Percentiles rank a stretch among this genome's conserved stretches.
phyloP scores from a whole-genome alignment of 2,888 invertebrate species.

The Euspilapteryx auroguttella region DNA sequence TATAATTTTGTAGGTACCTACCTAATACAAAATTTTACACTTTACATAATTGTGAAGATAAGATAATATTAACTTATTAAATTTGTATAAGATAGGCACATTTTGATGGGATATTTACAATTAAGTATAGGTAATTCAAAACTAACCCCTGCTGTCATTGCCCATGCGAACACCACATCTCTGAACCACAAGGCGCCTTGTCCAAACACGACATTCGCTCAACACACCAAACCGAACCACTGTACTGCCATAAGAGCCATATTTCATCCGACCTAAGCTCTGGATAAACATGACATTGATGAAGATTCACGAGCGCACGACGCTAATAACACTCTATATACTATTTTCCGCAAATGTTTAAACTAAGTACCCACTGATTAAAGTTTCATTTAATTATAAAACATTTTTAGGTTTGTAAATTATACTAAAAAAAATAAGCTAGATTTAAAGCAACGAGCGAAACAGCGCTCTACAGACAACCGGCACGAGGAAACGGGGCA shows the following conservation, averaged over 20 bases:
- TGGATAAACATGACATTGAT: conserved; percentile 10
- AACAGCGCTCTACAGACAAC: conserved; percentile 43
- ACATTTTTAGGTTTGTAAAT: too few relatives aligned
- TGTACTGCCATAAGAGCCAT: conserved; percentile 26
- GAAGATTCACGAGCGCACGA: conserved; percentile 5
- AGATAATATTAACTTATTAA: too few relatives aligned
- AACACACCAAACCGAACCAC: conserved; percentile 12
- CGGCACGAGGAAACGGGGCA: conserved; percentile 40
- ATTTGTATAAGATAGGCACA: too few relatives aligned
- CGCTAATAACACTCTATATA: conserved; percentile 1
- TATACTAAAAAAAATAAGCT: too few relatives aligned
- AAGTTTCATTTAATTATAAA: too few relatives aligned
- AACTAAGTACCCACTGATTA: too few relatives aligned
- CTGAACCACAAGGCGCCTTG: conserved; percentile 28
- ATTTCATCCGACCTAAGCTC: conserved; percentile 19
- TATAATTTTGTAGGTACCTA: too few relatives aligned
- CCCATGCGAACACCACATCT: conserved; percentile 39
- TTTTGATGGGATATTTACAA: too few relatives aligned
- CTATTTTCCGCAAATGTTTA: too few relatives aligned
- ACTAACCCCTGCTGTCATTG: conserved; percentile 44
- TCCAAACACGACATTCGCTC: conserved; percentile 33
- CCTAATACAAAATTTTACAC: too few relatives aligned
- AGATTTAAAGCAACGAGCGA: conserved; percentile 44
- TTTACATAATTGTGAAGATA: too few relatives aligned
- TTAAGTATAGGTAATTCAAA: too few relatives aligned